phyloP scores from a whole-genome alignment of 2,888 invertebrate species.

The Tiliacea citrago region DNA sequence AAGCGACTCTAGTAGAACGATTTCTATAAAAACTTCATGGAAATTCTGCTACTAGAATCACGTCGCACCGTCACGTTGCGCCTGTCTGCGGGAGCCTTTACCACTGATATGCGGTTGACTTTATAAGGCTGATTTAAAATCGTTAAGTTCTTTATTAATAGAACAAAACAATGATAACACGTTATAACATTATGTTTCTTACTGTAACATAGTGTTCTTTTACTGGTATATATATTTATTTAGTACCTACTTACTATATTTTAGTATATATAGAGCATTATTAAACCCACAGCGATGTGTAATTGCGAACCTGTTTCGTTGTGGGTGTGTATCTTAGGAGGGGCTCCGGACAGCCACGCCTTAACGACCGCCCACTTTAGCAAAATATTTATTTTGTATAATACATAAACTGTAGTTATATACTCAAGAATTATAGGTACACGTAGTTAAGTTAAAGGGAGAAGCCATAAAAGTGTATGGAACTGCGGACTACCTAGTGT shows the following conservation, averaged over 20 bases:
- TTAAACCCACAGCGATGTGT: conserved; percentile 64
- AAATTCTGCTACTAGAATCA: too few species aligned
- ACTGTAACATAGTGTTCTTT: not conserved
- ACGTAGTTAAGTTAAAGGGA: conserved; percentile 28
- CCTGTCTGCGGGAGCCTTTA: too few species aligned
- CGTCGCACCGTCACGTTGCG: too few species aligned
- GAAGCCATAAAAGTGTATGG: conserved; percentile 25
- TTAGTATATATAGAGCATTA: conserved; percentile 40
- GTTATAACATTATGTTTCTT: not conserved
- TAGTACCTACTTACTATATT: conserved; percentile 31
- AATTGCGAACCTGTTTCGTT: conserved; percentile 81
- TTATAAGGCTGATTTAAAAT: not conserved
- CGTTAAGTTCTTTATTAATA: not conserved
- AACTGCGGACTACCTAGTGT: conserved; percentile 2
- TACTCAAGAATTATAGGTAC: conserved; percentile 46
- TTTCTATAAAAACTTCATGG: too few species aligned
- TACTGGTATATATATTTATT: conserved; percentile 9
- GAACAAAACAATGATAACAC: not conserved
- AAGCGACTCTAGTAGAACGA: too few species aligned
- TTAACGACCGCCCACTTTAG: conserved; percentile 71
- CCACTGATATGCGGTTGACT: too few species aligned
- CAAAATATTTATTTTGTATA: conserved; percentile 56
- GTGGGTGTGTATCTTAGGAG: conserved; percentile 75
- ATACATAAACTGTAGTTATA: conserved; percentile 55
- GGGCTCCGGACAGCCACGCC: conserved; percentile 79